phyloP scores from a whole-genome alignment of 2,113 vertebrate species.

The Calidris pygmaea region DNA sequence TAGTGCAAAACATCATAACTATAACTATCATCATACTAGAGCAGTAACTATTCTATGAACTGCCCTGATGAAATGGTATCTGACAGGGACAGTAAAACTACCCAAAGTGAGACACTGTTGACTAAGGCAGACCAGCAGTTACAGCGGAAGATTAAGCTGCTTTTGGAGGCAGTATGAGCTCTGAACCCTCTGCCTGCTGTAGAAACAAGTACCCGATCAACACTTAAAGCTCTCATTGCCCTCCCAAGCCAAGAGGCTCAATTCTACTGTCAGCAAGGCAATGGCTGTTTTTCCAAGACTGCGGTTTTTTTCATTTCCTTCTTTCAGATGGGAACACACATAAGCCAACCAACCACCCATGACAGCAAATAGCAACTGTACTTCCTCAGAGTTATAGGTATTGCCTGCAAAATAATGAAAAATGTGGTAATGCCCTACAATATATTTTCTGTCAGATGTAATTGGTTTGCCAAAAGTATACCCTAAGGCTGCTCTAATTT shows the following conservation, averaged over 20 bases:
- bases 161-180: background rate
- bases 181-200: background rate
- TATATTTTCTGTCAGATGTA: background rate
- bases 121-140: background rate
- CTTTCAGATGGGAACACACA: background rate
- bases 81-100: background rate
- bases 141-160: background rate
- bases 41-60: constrained; percentile 11
- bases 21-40: too few relatives aligned
- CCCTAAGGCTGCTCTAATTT: background rate
- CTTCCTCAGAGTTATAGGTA: background rate
- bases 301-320: background rate
- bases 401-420: background rate
- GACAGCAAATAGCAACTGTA: background rate
- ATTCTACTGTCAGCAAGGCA: background rate
- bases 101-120: background rate
- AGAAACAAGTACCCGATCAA: background rate
- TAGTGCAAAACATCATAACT: background rate
- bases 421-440: background rate
- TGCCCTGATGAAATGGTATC: constrained; percentile 1
- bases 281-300: background rate
- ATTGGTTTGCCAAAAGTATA: background rate
- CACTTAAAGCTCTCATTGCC: background rate
- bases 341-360: background rate
- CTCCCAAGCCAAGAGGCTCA: background rate